Evolutionary conservation across 2,888 invertebrate genomes (phyloP).

Genomic region (Nephrotoma guestfalica): DNA sequence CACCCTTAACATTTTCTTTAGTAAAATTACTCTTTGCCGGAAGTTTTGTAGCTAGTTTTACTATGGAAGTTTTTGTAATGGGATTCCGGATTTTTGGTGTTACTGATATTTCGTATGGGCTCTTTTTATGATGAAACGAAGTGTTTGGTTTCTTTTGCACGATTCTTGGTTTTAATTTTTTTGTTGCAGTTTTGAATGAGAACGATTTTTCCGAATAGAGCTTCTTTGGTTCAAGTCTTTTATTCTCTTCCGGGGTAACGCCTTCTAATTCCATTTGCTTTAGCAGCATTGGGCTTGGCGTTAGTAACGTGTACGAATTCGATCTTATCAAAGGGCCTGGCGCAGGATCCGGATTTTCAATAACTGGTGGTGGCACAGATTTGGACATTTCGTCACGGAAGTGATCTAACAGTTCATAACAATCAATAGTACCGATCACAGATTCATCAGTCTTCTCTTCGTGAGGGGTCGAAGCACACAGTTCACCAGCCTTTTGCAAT

Average conservation of each 20-base stretch:
- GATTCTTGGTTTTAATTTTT: background rate
- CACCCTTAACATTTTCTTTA: background rate
- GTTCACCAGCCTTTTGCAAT: background rate
- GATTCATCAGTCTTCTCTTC: background rate
- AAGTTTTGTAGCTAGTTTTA: background rate
- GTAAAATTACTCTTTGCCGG: background rate
- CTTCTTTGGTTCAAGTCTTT: slow-evolving; percentile 10
- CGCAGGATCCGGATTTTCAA: slow-evolving; percentile 29
- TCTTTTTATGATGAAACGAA: background rate
- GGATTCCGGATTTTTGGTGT: background rate
- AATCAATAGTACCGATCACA: background rate
- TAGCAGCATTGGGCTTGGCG: slow-evolving; percentile 48
- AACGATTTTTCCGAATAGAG: background rate
- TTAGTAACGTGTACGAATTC: slow-evolving; percentile 63
- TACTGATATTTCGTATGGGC: background rate
- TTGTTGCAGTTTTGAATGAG: background rate
- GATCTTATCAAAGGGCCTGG: slow-evolving; percentile 43
- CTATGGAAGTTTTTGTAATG: background rate
- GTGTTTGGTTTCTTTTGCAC: background rate
- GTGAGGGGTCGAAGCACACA: background rate
- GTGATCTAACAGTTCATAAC: background rate
- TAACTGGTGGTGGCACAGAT: slow-evolving; percentile 7
- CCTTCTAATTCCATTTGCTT: slow-evolving; percentile 18
- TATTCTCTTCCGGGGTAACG: background rate
- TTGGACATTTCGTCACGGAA: background rate